Base-by-base conservation (phyloP, 2,797 vertebrate species). In the Acanthornis magna region DNA sequence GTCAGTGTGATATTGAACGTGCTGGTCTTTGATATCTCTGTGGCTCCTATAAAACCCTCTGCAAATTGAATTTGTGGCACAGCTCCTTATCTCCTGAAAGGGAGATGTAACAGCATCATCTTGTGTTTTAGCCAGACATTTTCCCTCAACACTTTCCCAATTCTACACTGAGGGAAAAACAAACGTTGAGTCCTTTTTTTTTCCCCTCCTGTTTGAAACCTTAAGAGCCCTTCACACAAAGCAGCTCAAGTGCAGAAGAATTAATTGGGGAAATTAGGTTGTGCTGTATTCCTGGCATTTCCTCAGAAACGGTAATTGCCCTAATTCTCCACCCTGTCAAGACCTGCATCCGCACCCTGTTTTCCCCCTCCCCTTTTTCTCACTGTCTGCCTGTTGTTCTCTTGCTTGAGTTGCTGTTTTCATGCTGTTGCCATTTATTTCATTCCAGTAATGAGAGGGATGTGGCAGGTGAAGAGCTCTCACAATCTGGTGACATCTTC, bases 181-280 rank as follows among this genome's bases (percentile, higher is more conserved):
- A 91, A 94, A 84, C 18, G 50, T 76, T 78, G 80, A 95, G 60
- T 11, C 43, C 42, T 29, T 27, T 42, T 25, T 76, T 61, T 23
- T 19, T 5, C 1, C 3, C 42, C 54, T 91, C 66, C 61, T 78
- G 48, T 89, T 93, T 71, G 77, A 95, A 86, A 76, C 80, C 47
- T 90, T 90, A 87, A 97, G 93, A 87, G 62, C 85, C 67, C 89
- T 95, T 93, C 88, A 91, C 77, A 83, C 63, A 87, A 92, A 85
- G 73, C 82, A 91, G 80, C 95, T 91, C 86, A 95, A 97, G 94
- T 88, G 67, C 85, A 67, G 65, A 85, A 80, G 93, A 95, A 97
- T 97, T 97, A 98, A 97, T 97, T 88, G 77, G 87, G 78, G 74
- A 95, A 97, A 97, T 97, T 97, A 96, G 67, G 72, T 86, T 95